These are phyloP conservation scores for Drosophila meridiana DNA, from an alignment of 2,888 invertebrate species.

Conservation along the genomic window DNA sequence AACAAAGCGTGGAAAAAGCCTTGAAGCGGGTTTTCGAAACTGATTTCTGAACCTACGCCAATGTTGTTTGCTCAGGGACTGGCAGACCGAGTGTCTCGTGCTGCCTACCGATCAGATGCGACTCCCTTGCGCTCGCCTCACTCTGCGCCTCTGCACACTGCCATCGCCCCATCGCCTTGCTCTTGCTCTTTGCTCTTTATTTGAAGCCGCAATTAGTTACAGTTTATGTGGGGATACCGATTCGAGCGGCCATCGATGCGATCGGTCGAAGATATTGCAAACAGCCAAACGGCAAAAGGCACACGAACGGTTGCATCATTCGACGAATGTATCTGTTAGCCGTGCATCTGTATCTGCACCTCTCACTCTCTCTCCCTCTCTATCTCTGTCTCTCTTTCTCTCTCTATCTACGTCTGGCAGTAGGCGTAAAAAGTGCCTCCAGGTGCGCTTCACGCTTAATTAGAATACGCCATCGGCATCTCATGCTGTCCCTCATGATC, in stretches of 20 bases:
- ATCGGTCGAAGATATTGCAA: slow-evolving; percentile 52
- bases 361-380: slow-evolving; percentile 2
- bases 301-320: slow-evolving; percentile 46
- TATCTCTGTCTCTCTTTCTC: slow-evolving; percentile 12
- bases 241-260: slow-evolving; percentile 61
- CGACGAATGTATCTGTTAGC: slow-evolving; percentile 21
- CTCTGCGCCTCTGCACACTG: background rate
- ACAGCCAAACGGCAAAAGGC: slow-evolving; percentile 35
- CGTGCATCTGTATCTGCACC: slow-evolving; percentile 5
- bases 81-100: slow-evolving; percentile 62
- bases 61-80: slow-evolving; percentile 43
- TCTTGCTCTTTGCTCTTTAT: slow-evolving; percentile 70
- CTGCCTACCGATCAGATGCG: slow-evolving; percentile 42
- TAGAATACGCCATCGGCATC: slow-evolving; percentile 73
- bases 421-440: slow-evolving; percentile 82
- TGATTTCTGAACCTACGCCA: slow-evolving; percentile 69
- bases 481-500: slow-evolving; percentile 31
- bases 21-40: slow-evolving; percentile 26
- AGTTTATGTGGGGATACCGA: slow-evolving; percentile 79
- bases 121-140: background rate
- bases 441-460: slow-evolving; percentile 85
- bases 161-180: background rate
- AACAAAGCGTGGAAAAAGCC: slow-evolving; percentile 29
- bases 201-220: slow-evolving; percentile 84
- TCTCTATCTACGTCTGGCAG: slow-evolving; percentile 31